Evolutionary conservation across 2,888 invertebrate genomes (phyloP).

Genomic region (Busseola fusca): DNA sequence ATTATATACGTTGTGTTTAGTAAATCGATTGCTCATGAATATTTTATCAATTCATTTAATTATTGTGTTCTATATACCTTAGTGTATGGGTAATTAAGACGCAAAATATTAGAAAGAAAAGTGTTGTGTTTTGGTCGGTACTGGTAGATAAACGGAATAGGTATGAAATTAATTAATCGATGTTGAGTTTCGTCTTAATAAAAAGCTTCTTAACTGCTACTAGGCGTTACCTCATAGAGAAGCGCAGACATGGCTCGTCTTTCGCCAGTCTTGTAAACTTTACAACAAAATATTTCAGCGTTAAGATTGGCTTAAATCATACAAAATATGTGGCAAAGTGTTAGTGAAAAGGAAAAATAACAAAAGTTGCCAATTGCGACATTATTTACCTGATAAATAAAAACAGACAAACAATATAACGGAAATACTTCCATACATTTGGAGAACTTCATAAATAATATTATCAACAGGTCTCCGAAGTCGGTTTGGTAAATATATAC

Average conservation of each 20-base stretch:
- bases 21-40: slow-evolving; percentile 63
- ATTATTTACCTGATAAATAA: slow-evolving; percentile 51
- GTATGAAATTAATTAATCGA: background rate
- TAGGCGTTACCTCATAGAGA: background rate
- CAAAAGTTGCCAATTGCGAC: slow-evolving; percentile 29
- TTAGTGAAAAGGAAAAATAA: slow-evolving; percentile 21
- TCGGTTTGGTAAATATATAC: slow-evolving; percentile 62
- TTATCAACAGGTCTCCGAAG: slow-evolving; percentile 75
- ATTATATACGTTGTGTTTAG: slow-evolving; percentile 68
- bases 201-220: background rate
- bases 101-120: background rate
- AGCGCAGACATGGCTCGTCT: too few relatives aligned
- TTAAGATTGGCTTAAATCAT: slow-evolving; percentile 12
- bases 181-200: background rate
- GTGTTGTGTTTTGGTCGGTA: background rate
- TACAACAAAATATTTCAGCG: slow-evolving; percentile 5
- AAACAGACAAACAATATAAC: slow-evolving; percentile 40
- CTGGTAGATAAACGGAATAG: background rate
- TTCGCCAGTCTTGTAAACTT: background rate
- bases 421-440: slow-evolving; percentile 46
- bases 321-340: slow-evolving; percentile 20
- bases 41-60: slow-evolving; percentile 50
- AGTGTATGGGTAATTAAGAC: background rate
- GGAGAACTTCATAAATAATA: slow-evolving; percentile 62
- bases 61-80: background rate